A percentile compares a stretch with the other conserved stretches of the same genome.
Evolutionary conservation across 2,113 vertebrate species (phyloP).

Genomic region (Chionomys nivalis): DNA sequence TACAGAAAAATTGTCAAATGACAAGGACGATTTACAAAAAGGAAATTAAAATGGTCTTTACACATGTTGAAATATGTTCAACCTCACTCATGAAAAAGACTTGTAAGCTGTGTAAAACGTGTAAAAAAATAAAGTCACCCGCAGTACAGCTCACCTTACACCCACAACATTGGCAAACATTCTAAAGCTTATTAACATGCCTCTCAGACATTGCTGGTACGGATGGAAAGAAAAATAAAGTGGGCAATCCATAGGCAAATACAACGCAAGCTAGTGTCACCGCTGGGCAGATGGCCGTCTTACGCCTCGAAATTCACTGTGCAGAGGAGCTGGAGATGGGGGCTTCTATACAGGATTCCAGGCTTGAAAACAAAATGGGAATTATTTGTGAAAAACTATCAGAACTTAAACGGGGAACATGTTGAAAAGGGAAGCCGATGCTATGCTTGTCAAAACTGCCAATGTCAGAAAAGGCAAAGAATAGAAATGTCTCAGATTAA

Average conservation of each 20-base stretch:
- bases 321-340: too few relatives aligned
- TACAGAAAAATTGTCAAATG: neutral
- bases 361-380: neutral
- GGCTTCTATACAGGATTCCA: neutral
- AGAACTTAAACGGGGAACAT: neutral
- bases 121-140: too few relatives aligned
- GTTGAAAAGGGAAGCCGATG: neutral
- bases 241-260: neutral
- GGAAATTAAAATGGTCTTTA: neutral
- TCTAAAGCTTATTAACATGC: too few relatives aligned
- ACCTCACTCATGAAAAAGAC: neutral
- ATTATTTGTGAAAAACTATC: neutral
- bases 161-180: too few relatives aligned
- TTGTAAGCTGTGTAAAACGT: neutral
- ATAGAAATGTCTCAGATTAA: neutral
- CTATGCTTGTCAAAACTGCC: neutral
- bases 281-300: neutral
- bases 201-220: too few relatives aligned
- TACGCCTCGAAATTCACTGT: neutral
- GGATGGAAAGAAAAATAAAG: neutral
- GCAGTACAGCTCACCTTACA: too few relatives aligned
- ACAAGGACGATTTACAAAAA: slow-evolving; percentile 32
- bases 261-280: neutral
- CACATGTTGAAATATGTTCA: neutral
- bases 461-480: neutral